Evolutionary conservation across 2,797 vertebrate genomes (phyloP).

Genomic region (Arremon aurantiirostris): DNA sequence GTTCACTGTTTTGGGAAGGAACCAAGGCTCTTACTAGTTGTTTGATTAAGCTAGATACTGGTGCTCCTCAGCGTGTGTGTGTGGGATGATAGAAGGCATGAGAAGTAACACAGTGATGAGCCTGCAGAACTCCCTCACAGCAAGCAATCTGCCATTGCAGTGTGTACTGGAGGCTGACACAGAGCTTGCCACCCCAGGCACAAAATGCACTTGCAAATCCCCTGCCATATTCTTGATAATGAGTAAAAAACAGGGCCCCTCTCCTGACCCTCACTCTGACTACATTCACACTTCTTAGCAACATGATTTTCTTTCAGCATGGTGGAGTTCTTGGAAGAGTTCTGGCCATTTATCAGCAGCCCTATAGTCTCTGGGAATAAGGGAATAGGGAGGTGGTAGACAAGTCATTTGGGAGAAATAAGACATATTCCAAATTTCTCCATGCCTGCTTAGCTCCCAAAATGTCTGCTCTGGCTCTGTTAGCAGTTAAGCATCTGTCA

Average conservation of each 20-base stretch:
- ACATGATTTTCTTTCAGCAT: neutral
- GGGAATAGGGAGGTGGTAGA: neutral
- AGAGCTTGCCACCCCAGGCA: neutral
- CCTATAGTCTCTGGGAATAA: neutral
- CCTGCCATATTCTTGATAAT: neutral
- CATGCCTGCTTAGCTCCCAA: neutral
- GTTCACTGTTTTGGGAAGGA: neutral
- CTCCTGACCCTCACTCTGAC: neutral
- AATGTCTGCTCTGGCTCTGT: neutral
- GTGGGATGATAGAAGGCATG: neutral
- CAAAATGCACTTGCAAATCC: neutral
- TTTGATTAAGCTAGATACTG: neutral
- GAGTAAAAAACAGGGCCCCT: neutral
- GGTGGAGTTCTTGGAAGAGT: neutral
- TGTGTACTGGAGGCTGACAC: neutral
- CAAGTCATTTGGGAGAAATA: neutral
- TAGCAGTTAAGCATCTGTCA: neutral
- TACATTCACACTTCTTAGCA: neutral
- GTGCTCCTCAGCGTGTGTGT: neutral
- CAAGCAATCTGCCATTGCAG: neutral
- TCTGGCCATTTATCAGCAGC: neutral
- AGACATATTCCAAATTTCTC: neutral
- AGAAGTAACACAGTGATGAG: neutral
- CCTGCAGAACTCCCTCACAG: neutral
- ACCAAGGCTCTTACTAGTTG: neutral